Base-by-base conservation (phyloP, 2,797 vertebrate genomes). In the Ceyx erithaca region DNA sequence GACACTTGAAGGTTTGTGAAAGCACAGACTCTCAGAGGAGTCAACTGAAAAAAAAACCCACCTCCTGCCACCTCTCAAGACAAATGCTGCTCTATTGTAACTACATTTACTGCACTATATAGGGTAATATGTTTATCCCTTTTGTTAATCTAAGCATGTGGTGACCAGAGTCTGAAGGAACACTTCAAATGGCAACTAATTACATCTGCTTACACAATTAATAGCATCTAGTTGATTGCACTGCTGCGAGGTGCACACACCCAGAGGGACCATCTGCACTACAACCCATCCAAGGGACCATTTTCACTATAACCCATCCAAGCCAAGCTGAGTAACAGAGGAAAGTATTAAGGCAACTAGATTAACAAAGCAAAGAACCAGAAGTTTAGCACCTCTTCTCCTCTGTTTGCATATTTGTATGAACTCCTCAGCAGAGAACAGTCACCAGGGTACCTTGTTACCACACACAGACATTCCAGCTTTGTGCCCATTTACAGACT, bases 1-100 rank as follows among this genome's bases (percentile, higher is more conserved):
- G 96, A 97, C 97, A 97, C 96, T 94, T 96, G 71, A 90, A 93
- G 75, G 80, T 83, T 92, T 92, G 48, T 92, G 78, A 93, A 94
- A 93, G 93, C 85, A 89, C 55, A 81, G 94, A 95, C 92, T 96
- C 31, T 87, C 88, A 86, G 66, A 88, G 79, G 96, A 96, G 93
- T 93, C 57, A 72, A 76, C 14, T 82, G 14, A 55, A 81, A 75
- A 92, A 92, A 88, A 12, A 57, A 2, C 16, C 20, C 85, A 51
- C 64, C 55, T 76, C 71, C 72, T 89, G 66, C 91, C 91, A 82
- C 43, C 48, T 90, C 83, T 61, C 67, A 89, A 54, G 73, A 75
- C 88, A 96, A 94, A 86, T 73, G 87, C 82, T 91, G 87, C 77
- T 84, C 40, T 73, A 14, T 72, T 91, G 12, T 51, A 40, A 84